Percentiles rank a stretch among this genome's conserved stretches.
phyloP scores from a whole-genome alignment of 2,797 vertebrate genomes.

The Psittacula derbiana region DNA sequence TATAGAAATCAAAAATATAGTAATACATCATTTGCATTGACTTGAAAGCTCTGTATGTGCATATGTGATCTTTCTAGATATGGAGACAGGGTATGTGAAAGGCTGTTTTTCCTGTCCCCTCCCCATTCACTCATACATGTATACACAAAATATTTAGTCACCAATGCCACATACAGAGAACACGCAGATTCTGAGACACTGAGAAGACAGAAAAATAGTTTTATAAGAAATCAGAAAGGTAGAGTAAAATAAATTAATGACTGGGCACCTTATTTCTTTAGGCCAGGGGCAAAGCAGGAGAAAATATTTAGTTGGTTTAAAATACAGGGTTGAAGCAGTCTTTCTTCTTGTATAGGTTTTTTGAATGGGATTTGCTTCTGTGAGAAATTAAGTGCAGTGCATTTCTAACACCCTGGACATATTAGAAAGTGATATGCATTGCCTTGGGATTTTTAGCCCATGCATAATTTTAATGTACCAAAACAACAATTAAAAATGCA shows the following conservation, averaged over 20 bases:
- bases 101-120: background rate
- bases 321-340: constrained; percentile 1
- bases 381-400: constrained; percentile 58
- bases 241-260: background rate
- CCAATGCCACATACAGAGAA: background rate
- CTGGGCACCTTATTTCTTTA: background rate
- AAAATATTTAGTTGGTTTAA: constrained; percentile 33
- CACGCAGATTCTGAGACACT: background rate
- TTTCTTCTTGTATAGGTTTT: constrained; percentile 22
- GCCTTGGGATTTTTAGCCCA: constrained; percentile 42
- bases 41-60: background rate
- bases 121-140: background rate
- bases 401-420: constrained; percentile 34
- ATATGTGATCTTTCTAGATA: background rate
- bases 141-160: background rate
- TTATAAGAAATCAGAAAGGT: background rate
- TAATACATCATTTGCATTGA: constrained; percentile 5
- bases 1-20: constrained; percentile 4
- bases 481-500: constrained; percentile 51
- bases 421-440: constrained; percentile 51
- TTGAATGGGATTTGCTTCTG: constrained; percentile 57
- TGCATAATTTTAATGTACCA: constrained; percentile 33
- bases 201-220: background rate
- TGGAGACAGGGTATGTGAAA: background rate
- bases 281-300: background rate